A percentile compares a stretch with the other conserved stretches of the same genome.
phyloP scores from a whole-genome alignment of 2,888 invertebrate genomes.

The Horisme vitalbata region DNA sequence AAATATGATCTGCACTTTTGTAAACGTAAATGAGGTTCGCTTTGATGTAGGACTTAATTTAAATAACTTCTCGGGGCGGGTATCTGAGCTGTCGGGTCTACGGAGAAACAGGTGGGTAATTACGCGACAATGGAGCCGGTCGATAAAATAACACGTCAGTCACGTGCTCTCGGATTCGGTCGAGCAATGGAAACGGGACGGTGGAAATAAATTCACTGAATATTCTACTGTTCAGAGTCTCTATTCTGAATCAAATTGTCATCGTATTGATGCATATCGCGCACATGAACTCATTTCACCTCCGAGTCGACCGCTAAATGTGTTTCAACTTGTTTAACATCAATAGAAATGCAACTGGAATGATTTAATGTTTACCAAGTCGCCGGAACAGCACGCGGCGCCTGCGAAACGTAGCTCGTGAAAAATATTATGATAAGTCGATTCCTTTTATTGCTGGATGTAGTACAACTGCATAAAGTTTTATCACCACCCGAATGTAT shows the following conservation, averaged over 20 bases:
- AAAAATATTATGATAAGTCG: conserved; percentile 43
- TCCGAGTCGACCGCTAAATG: conserved; percentile 37
- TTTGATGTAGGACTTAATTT: conserved; percentile 71
- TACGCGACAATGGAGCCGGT: conserved; percentile 44
- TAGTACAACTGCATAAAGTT: conserved; percentile 34
- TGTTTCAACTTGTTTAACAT: conserved; percentile 35
- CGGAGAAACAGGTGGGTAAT: conserved; percentile 44
- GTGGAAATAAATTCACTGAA: conserved; percentile 28
- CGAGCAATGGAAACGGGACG: conserved; percentile 17
- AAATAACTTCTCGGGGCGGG: conserved; percentile 58
- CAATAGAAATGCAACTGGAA: conserved; percentile 37
- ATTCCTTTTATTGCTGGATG: conserved; percentile 40
- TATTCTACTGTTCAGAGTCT: conserved; percentile 20
- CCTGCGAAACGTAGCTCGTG: conserved; percentile 39
- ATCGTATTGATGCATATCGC: conserved; percentile 37
- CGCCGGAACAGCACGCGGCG: conserved; percentile 34
- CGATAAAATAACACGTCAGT: conserved; percentile 31
- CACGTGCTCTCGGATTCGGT: conserved; percentile 17
- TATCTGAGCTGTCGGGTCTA: conserved; percentile 40
- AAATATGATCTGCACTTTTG: conserved; percentile 79
- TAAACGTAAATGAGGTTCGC: conserved; percentile 77
- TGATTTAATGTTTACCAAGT: conserved; percentile 41
- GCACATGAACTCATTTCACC: conserved; percentile 39
- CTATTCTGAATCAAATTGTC: conserved; percentile 37
- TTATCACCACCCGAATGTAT: conserved; percentile 24